Evolutionary conservation across 1,140 invertebrate genomes (phyloP), one percentile per base, ranked within the genome.

Genomic region (Drosophila santomea): DNA sequence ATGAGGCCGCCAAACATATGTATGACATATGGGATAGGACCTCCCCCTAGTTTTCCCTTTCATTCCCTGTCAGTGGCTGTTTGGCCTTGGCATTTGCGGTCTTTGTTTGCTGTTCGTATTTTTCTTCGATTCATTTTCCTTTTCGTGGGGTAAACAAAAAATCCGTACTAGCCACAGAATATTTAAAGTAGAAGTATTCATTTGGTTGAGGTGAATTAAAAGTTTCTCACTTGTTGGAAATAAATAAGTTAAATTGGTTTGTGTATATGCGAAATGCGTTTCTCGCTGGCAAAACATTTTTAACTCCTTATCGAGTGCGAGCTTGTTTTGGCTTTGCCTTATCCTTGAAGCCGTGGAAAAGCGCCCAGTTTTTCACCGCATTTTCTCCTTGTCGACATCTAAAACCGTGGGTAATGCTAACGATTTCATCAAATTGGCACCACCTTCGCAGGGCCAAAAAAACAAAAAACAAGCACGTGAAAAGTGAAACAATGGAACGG

Each of bases 81-180:
- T 79, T 82, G 83, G 76, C 82, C 82, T 86, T 86, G 82, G 82
- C 82, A 86, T 86, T 86, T 86, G 82, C 62, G 83, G 74, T 68
- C 61, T 82, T 78, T 67, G 74, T 76, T 66, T 69, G 32, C 15
- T 41, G 57, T 66, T 47, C 55, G 38, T 17, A 56, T 50, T 56
- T 43, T 28, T 25, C 28, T 17, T 51, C 15, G 4, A 1, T 12
- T 25, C 43, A 32, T 50, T 55, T 23, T 64, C 35, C 35, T 12
- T 17, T 8, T 11, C n/a, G 8, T 38, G 10, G 36, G 0, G 35
- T 12, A 11, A 14, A 38, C n/a, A 32, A 6, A 25, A 39, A 38
- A 17, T 15, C 15, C 23, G 23, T 41, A 5, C 17, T 25, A 20
- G 36, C 41, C 61, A 6, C 58, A 28, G 61, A 44, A 44, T 36